Base-by-base conservation (phyloP, 1,140 invertebrate genomes). In the Bombus waltoni region DNA sequence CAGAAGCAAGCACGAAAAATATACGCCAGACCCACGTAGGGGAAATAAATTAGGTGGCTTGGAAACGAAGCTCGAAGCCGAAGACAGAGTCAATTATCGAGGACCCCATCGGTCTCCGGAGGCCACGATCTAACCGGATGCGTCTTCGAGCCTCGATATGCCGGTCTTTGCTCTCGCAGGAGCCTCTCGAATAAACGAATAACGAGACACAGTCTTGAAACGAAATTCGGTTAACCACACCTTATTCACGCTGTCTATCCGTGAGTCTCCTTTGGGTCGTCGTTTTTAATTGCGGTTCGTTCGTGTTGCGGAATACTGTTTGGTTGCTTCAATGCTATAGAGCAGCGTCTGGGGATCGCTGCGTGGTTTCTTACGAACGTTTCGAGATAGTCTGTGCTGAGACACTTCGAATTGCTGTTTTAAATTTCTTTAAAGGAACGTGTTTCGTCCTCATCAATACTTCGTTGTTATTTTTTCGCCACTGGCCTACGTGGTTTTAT, bases 51-150 rank as follows among this genome's bases (percentile, higher is more conserved):
- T 90, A 90, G 86, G 66, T 89, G 68, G 40, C 82, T 82, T 76
- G 85, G 79, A 88, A 90, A 89, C 79, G 89, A 90, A 89, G 40
- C 53, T n/a, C 47, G 57, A 28, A 59, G 28, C 79, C 79, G 88
- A 90, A 87, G 89, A 89, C 88, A 90, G 89, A 90, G 88, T 89
- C 89, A 90, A 90, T 90, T 90, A 90, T 90, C 89, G 89, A 87
- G 44, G 65, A 89, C 35, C 75, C 71, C 79, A 80, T 38, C 65
- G 79, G 62, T 90, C 86, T 89, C 89, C 40, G n/a, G 86, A 68
- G 88, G 75, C 65, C 79, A 72, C 42, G 66, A 59, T 77, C 68
- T 76, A 40, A 73, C 66, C 28, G 70, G 70, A 70, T 53, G 79
- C 81, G 74, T 65, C 53, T 71, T 83, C 71, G 77, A 75, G 70